These are phyloP conservation scores for Myiothlypis chrysogaster DNA, from an alignment of 2,797 vertebrate species.

Conservation along the genomic window DNA sequence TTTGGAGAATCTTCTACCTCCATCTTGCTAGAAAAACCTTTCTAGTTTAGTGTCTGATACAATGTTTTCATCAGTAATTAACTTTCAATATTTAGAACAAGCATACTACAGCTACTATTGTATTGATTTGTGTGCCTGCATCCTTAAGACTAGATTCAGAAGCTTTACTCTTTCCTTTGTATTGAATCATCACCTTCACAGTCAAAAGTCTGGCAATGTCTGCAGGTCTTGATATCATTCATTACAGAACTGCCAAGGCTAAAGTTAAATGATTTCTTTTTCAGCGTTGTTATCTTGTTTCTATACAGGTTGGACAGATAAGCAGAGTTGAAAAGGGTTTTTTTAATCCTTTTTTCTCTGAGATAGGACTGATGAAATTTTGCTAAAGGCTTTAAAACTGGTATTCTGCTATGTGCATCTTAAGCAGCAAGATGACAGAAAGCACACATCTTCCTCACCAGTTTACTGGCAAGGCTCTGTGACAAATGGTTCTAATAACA, in stretches of 20 bases:
- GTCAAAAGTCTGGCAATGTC: constrained; percentile 27
- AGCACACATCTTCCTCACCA: constrained; percentile 3
- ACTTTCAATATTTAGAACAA: background rate
- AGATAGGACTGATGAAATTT: constrained; percentile 6
- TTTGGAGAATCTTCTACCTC: background rate
- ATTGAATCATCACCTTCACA: background rate
- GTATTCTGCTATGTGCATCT: background rate
- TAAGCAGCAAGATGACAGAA: constrained; percentile 32
- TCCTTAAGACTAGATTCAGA: background rate
- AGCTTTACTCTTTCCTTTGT: background rate
- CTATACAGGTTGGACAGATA: constrained; percentile 22
- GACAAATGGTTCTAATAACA: constrained; percentile 19
- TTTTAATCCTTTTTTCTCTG: background rate
- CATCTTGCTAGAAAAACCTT: background rate
- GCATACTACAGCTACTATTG: background rate
- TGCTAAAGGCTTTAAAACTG: constrained; percentile 8
- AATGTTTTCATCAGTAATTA: background rate
- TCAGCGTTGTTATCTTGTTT: constrained; percentile 54
- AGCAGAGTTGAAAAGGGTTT: background rate
- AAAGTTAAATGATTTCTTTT: constrained; percentile 60
- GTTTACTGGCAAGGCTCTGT: background rate
- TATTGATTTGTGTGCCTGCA: background rate
- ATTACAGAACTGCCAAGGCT: constrained; percentile 62
- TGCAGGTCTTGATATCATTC: constrained; percentile 49
- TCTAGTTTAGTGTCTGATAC: background rate